A percentile compares a stretch with the other conserved stretches of the same genome.
These are phyloP conservation scores for Lepetodrilus schrolli DNA, from an alignment of 2,888 invertebrate genomes.

Conservation along the genomic window DNA sequence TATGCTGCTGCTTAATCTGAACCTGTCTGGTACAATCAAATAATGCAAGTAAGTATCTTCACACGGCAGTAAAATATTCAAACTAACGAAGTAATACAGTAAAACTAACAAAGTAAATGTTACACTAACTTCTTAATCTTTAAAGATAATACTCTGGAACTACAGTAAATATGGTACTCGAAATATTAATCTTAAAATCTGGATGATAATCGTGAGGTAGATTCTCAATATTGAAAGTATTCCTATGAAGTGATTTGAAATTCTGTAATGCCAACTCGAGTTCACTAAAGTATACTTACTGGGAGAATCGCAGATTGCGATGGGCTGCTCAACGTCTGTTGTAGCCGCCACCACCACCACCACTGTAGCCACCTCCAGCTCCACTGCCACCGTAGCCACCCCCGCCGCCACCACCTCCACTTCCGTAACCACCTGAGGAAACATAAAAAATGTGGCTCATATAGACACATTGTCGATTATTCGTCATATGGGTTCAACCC, in stretches of 20 bases:
- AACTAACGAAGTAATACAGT: too few species aligned
- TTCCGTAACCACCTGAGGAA: slow-evolving; percentile 31
- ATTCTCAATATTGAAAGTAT: not conserved
- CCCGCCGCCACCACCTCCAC: slow-evolving; percentile 30
- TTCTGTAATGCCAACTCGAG: too few species aligned
- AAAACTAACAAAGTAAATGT: too few species aligned
- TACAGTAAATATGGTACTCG: too few species aligned
- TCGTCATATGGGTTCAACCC: too few species aligned
- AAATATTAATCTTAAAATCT: too few species aligned
- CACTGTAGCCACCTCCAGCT: slow-evolving; percentile 3
- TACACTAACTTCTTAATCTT: too few species aligned
- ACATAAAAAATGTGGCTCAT: too few species aligned
- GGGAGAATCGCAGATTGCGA: not conserved
- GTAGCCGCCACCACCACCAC: slow-evolving; percentile 29
- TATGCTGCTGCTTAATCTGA: slow-evolving; percentile 7
- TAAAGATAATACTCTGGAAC: too few species aligned
- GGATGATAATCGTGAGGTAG: not conserved
- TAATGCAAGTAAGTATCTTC: slow-evolving; percentile 9
- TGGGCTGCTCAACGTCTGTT: slow-evolving; percentile 7
- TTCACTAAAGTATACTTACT: too few species aligned
- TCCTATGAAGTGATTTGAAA: too few species aligned
- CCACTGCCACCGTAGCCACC: slow-evolving; percentile 23
- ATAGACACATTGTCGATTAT: too few species aligned
- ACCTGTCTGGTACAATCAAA: slow-evolving; percentile 24
- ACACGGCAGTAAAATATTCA: not conserved